phyloP scores from a whole-genome alignment of 1,140 invertebrate genomes.

The Geopemphigus sp. region DNA sequence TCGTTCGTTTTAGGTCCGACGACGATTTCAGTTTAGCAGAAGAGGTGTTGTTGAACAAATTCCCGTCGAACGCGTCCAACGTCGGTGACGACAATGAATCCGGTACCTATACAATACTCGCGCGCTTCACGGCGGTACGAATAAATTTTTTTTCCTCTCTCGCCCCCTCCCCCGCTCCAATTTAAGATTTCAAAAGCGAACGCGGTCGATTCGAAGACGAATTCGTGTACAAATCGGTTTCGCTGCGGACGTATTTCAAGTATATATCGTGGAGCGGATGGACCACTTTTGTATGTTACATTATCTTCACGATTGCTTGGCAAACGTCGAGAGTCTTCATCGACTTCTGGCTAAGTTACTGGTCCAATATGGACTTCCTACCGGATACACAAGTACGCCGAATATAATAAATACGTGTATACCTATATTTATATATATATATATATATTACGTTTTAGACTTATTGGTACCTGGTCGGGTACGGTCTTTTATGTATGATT shows the following conservation, averaged over 20 bases:
- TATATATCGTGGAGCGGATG: conserved; percentile 43
- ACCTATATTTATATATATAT: too few relatives aligned
- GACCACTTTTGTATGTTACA: conserved; percentile 56
- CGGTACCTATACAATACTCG: too few relatives aligned
- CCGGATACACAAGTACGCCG: neutral
- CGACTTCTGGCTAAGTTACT: conserved; percentile 66
- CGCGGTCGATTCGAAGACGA: conserved; percentile 31
- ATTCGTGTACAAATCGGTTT: conserved; percentile 39
- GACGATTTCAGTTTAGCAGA: conserved; percentile 5
- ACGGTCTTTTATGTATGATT: conserved; percentile 60
- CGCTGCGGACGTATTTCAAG: conserved; percentile 31
- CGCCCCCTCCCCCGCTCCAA: too few relatives aligned
- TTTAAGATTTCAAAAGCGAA: conserved; percentile 25
- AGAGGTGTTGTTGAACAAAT: conserved; percentile 18
- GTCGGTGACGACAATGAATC: conserved; percentile 20
- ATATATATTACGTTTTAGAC: neutral
- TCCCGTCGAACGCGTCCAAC: conserved; percentile 13
- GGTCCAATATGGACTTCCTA: conserved; percentile 56
- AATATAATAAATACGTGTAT: too few relatives aligned
- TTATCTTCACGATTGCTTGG: conserved; percentile 61
- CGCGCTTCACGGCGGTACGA: neutral
- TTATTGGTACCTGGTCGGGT: conserved; percentile 61
- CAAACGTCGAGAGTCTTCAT: conserved; percentile 63
- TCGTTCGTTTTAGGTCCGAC: neutral
- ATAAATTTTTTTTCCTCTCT: neutral